A percentile compares a stretch with the other conserved stretches of the same genome.
phyloP scores from a whole-genome alignment of 2,888 invertebrate species.

The Argyresthia albistria region DNA sequence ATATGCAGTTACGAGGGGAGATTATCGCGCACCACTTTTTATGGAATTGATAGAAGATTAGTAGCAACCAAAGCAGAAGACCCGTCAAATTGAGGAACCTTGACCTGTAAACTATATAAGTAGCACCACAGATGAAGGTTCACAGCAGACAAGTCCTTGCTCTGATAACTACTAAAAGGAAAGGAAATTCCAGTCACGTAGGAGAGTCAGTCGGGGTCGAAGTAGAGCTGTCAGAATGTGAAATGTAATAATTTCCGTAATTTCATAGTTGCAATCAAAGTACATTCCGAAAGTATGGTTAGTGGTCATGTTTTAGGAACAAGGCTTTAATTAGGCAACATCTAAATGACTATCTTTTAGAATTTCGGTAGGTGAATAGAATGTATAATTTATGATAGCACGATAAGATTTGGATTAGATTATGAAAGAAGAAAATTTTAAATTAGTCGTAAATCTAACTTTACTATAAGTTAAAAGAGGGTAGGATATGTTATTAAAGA shows the following conservation, averaged over 20 bases:
- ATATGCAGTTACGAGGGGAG: constrained; percentile 74
- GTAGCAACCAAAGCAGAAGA: constrained; percentile 28
- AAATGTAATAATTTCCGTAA: not conserved
- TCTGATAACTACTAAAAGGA: constrained; percentile 29
- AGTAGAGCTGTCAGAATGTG: not conserved
- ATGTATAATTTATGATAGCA: too few relatives aligned
- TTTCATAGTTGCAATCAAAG: not conserved
- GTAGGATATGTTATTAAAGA: too few relatives aligned
- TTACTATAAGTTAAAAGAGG: too few relatives aligned
- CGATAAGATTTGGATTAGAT: too few relatives aligned
- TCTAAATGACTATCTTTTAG: too few relatives aligned
- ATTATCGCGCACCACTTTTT: constrained; percentile 58
- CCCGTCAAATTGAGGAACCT: not conserved
- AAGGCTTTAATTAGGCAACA: too few relatives aligned
- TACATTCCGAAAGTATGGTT: too few relatives aligned
- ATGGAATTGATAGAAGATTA: not conserved
- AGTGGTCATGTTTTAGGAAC: too few relatives aligned
- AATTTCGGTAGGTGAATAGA: too few relatives aligned
- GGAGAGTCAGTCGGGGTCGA: not conserved
- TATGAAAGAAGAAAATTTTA: too few relatives aligned
- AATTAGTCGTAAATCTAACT: too few relatives aligned
- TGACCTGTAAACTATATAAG: constrained; percentile 28
- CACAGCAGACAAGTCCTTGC: constrained; percentile 24
- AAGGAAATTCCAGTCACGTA: not conserved
- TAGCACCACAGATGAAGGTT: constrained; percentile 44